Conservation (phyloP, 2,113 vertebrate genomes). For the Budorcas taxicolor region DNA sequence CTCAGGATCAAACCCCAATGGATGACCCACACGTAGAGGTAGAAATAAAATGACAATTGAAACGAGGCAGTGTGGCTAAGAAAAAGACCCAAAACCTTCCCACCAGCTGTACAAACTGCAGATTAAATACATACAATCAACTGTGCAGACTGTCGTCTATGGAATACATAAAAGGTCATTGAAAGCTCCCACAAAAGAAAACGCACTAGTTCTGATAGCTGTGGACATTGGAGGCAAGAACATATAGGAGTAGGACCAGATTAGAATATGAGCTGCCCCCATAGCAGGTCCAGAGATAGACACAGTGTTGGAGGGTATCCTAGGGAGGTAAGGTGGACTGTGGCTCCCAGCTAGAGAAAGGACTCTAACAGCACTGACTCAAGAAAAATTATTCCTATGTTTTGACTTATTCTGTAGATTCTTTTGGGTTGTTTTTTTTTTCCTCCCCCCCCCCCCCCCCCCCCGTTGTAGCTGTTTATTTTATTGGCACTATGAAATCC, state of each 20-base stretch:
- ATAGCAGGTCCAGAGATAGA: neutral
- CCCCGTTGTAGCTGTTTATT: neutral
- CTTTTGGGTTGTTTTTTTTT: neutral
- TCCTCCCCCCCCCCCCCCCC: accelerated
- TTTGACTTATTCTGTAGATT: neutral
- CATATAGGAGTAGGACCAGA: neutral
- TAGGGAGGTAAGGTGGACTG: neutral
- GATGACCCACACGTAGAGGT: neutral
- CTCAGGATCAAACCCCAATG: neutral
- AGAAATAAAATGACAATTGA: neutral
- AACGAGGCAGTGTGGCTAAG: neutral
- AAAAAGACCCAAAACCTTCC: neutral
- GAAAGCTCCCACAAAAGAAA: neutral
- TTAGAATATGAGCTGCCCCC: neutral
- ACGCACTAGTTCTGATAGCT: neutral
- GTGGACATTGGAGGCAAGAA: neutral
- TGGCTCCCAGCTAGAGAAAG: neutral
- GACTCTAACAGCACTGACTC: neutral
- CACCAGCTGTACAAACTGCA: neutral
- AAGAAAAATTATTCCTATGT: neutral
- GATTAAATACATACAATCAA: neutral
- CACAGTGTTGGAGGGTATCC: neutral
- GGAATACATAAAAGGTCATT: neutral
- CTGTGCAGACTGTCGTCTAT: neutral
- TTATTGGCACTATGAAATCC: neutral